Conservation (phyloP, 2,113 vertebrate species). For the Larimichthys crocea region DNA sequence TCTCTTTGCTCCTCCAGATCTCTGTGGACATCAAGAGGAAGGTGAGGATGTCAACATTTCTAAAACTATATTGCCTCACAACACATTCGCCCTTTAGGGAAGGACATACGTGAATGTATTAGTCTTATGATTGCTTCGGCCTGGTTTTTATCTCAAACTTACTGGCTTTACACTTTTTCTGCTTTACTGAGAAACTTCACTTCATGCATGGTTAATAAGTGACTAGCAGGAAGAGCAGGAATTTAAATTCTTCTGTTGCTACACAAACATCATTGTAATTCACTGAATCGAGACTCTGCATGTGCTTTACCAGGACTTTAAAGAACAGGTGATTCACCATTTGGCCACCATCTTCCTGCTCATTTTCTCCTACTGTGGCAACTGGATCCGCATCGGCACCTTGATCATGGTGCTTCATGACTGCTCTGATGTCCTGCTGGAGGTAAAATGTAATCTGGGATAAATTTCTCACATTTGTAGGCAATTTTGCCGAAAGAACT, state of each 20-base stretch:
- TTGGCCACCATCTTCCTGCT: conserved; percentile 90
- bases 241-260: background rate
- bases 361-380: conserved; percentile 92
- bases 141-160: conserved; percentile 6
- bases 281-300: background rate
- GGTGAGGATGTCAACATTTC: conserved; percentile 79
- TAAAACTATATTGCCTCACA: background rate
- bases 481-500: background rate
- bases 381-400: conserved; percentile 91
- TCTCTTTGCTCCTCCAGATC: conserved; percentile 89
- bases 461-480: too few species aligned
- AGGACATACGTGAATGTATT: background rate
- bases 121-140: background rate
- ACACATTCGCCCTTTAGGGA: conserved; percentile 15
- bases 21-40: conserved; percentile 93
- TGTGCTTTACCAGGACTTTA: conserved; percentile 87
- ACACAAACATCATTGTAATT: conserved; percentile 11
- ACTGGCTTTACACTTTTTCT: background rate
- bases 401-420: conserved; percentile 93
- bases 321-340: conserved; percentile 92
- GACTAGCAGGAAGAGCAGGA: background rate
- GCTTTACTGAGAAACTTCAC: conserved; percentile 9
- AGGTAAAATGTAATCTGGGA: conserved; percentile 81
- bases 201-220: conserved; percentile 24
- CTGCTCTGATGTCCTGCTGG: conserved; percentile 88